Percentiles rank a stretch among this genome's conserved stretches.
Conservation (phyloP, 2,113 vertebrate genomes). For the Aplodontia rufa region DNA sequence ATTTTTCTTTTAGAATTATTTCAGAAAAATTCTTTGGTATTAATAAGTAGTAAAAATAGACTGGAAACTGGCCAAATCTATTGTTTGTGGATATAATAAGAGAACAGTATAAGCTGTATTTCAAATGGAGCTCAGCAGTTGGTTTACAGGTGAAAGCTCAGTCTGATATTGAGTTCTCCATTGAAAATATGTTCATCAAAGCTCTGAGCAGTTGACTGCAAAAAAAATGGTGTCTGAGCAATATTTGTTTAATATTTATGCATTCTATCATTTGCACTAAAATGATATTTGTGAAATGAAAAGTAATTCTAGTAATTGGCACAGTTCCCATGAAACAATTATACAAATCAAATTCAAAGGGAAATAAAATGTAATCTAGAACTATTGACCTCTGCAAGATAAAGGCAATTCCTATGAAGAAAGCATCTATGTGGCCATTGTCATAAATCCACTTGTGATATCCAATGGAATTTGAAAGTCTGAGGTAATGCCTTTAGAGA, state of each 20-base stretch:
- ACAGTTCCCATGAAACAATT: neutral
- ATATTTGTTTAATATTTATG: neutral
- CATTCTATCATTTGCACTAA: slow-evolving; percentile 26
- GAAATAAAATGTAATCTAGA: neutral
- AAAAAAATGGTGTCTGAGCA: neutral
- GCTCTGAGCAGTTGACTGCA: neutral
- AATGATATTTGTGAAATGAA: neutral
- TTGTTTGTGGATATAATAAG: neutral
- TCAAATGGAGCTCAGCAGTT: neutral
- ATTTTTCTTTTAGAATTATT: neutral
- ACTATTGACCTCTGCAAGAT: neutral
- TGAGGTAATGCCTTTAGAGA: neutral
- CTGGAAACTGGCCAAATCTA: neutral
- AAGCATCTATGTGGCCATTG: neutral
- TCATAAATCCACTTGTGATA: slow-evolving; percentile 16
- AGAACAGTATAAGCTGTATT: neutral
- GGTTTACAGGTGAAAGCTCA: neutral
- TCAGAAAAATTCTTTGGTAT: neutral
- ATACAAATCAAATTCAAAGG: neutral
- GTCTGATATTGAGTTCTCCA: neutral
- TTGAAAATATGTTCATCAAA: neutral
- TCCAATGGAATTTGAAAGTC: neutral
- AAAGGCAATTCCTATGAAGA: neutral
- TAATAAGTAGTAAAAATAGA: neutral
- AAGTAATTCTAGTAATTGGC: slow-evolving; percentile 5